A percentile compares a stretch with the other conserved stretches of the same genome.
Conservation (phyloP, 2,113 vertebrate species). For the Prunella fulvescens region DNA sequence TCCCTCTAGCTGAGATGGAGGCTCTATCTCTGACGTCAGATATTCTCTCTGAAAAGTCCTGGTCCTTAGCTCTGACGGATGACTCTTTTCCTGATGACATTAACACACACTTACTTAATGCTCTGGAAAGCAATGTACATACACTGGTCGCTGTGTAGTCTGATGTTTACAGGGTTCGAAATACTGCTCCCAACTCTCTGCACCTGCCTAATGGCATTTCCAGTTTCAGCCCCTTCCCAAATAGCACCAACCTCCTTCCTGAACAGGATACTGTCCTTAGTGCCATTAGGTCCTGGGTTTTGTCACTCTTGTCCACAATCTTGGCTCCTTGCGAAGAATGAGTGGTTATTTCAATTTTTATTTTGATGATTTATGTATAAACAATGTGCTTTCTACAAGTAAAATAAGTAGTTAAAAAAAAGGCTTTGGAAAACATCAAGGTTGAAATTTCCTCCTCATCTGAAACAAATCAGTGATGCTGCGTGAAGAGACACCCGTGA, state of each 20-base stretch:
- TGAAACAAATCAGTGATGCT: conserved; percentile 24
- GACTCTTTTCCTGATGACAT: conserved; percentile 93
- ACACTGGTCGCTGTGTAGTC: conserved; percentile 73
- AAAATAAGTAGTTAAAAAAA: background rate
- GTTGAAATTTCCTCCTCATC: conserved; percentile 20
- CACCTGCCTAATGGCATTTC: conserved; percentile 48
- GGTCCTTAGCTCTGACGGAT: conserved; percentile 97
- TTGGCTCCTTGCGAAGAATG: background rate
- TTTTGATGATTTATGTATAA: background rate
- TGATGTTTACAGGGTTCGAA: conserved; percentile 79
- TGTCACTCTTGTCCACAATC: background rate
- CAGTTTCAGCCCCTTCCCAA: background rate
- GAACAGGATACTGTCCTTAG: background rate
- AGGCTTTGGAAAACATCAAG: background rate
- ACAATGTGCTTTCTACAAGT: background rate
- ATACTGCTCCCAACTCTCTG: conserved; percentile 35
- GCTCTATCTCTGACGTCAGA: conserved; percentile 97
- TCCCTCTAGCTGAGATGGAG: conserved; percentile 99
- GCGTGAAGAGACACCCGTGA: background rate
- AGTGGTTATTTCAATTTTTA: background rate
- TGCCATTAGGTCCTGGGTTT: conserved; percentile 15
- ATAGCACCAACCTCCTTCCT: background rate
- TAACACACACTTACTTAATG: conserved; percentile 94
- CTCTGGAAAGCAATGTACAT: conserved; percentile 96
- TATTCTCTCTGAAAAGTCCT: conserved; percentile 94